phyloP scores from a whole-genome alignment of 2,888 invertebrate species.

The Endomychus coccineus region DNA sequence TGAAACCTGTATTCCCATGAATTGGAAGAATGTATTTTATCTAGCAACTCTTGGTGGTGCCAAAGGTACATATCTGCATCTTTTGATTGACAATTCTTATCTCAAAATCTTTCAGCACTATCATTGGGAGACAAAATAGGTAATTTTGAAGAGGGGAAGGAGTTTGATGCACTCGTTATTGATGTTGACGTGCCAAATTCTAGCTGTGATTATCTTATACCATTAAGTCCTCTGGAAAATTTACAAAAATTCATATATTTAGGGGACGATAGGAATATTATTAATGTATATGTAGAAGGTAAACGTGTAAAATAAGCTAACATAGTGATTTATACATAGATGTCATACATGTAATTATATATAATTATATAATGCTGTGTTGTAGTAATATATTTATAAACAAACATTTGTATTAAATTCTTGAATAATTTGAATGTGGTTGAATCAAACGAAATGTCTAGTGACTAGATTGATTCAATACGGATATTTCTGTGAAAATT shows the following conservation, averaged over 20 bases:
- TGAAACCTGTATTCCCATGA: conserved; percentile 47
- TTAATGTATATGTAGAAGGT: conserved; percentile 69
- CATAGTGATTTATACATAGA: too few relatives aligned
- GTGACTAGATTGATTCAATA: too few relatives aligned
- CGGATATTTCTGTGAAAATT: too few relatives aligned
- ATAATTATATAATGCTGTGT: too few relatives aligned
- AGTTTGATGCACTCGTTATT: conserved; percentile 79
- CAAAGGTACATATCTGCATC: conserved; percentile 48
- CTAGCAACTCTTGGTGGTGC: conserved; percentile 85
- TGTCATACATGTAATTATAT: too few relatives aligned
- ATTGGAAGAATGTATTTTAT: conserved; percentile 71
- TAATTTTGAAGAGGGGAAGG: conserved; percentile 72
- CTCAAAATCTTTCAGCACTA: conserved; percentile 59
- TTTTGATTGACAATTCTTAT: neutral
- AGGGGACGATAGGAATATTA: conserved; percentile 79
- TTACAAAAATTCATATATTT: conserved; percentile 70
- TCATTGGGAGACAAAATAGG: conserved; percentile 67
- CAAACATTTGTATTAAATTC: too few relatives aligned
- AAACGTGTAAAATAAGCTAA: conserved; percentile 44
- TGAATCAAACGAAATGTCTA: too few relatives aligned
- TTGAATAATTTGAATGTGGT: too few relatives aligned
- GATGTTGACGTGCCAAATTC: conserved; percentile 52
- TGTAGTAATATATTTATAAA: too few relatives aligned
- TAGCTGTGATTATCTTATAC: conserved; percentile 46
- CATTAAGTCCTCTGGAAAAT: conserved; percentile 51